Conservation (phyloP, 2,888 invertebrate species). For the Pristionchus entomophagus region DNA sequence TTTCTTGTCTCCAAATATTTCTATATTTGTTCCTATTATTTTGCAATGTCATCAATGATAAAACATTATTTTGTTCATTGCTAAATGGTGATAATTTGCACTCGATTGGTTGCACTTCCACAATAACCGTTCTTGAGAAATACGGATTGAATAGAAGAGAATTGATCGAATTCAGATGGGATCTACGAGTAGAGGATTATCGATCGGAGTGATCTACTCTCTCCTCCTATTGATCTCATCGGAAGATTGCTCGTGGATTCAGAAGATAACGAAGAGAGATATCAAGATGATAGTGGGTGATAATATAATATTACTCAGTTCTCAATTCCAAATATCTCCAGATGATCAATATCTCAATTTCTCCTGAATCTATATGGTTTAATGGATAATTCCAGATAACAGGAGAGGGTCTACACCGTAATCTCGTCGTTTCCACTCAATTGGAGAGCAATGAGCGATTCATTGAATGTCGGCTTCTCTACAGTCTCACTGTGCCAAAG, state of each 20-base stretch:
- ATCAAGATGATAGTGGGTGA: conserved; percentile 13
- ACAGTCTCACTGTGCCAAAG: conserved; percentile 1
- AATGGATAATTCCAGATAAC: not conserved
- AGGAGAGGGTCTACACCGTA: conserved; percentile 46
- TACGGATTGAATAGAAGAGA: not conserved
- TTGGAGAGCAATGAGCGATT: conserved; percentile 37
- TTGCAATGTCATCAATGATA: conserved; percentile 17
- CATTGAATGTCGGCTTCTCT: conserved; percentile 38
- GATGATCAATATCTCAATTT: too few relatives aligned
- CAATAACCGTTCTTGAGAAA: not conserved
- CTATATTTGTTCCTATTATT: not conserved
- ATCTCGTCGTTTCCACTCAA: not conserved
- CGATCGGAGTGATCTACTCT: conserved; percentile 21
- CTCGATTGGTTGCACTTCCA: not conserved
- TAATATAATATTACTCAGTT: too few relatives aligned
- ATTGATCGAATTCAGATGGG: conserved; percentile 2
- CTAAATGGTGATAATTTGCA: not conserved
- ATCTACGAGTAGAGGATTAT: conserved; percentile 5
- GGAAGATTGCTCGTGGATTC: conserved; percentile 23
- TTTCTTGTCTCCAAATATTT: not conserved
- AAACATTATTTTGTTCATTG: conserved; percentile 14
- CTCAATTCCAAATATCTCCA: too few relatives aligned
- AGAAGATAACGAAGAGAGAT: conserved; percentile 33
- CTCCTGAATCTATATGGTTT: not conserved
- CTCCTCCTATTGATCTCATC: conserved; percentile 2